phyloP scores from a whole-genome alignment of 2,797 vertebrate species.

The Rhinophrynus dorsalis region DNA sequence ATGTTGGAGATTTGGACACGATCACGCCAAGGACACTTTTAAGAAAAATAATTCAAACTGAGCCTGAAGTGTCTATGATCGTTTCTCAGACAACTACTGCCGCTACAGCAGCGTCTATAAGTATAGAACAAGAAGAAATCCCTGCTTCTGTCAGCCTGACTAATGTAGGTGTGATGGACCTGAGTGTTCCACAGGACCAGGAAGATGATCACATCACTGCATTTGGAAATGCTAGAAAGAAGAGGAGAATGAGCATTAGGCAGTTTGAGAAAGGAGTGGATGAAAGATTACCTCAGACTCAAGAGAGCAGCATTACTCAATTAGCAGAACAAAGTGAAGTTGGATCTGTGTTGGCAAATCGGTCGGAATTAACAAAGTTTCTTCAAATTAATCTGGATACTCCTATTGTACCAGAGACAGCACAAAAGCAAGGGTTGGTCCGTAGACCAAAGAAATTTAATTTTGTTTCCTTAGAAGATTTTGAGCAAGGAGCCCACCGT shows the following conservation, averaged over 20 bases:
- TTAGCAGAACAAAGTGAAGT: neutral
- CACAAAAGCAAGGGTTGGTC: neutral
- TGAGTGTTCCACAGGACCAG: slow-evolving; percentile 11
- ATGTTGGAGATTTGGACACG: slow-evolving; percentile 6
- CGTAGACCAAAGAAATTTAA: slow-evolving; percentile 15
- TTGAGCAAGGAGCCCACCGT: slow-evolving; percentile 32
- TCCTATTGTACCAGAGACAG: neutral
- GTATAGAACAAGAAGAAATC: neutral
- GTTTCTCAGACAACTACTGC: slow-evolving; percentile 18
- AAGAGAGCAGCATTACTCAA: neutral
- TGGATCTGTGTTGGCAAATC: neutral
- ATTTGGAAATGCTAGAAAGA: slow-evolving; percentile 1
- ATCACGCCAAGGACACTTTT: slow-evolving; percentile 28
- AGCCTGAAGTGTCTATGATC: slow-evolving; percentile 27
- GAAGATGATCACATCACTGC: neutral
- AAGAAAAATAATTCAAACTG: slow-evolving; percentile 40
- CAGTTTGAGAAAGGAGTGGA: slow-evolving; percentile 35
- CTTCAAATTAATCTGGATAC: neutral
- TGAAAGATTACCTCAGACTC: slow-evolving; percentile 4
- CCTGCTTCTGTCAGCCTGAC: neutral
- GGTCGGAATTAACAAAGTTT: neutral
- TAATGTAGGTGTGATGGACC: neutral
- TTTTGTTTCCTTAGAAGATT: slow-evolving; percentile 24
- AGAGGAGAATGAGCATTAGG: slow-evolving; percentile 3
- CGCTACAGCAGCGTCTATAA: neutral